A percentile compares a stretch with the other conserved stretches of the same genome.
phyloP scores from a whole-genome alignment of 2,797 vertebrate genomes.

The Dallia pectoralis region DNA sequence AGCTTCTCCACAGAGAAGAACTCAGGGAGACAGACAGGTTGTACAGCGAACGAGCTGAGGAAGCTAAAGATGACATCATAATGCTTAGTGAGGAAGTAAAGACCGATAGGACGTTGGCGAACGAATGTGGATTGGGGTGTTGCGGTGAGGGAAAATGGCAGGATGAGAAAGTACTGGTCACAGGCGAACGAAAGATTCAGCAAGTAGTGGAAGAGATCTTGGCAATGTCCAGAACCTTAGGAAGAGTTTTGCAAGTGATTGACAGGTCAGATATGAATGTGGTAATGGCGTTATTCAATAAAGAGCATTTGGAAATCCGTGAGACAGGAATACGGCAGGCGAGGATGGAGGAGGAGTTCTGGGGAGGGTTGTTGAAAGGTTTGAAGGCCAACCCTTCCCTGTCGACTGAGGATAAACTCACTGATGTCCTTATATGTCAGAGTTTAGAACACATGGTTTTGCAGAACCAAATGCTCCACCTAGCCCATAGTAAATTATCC shows the following conservation, averaged over 20 bases:
- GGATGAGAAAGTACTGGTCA: not conserved
- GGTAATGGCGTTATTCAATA: constrained; percentile 13
- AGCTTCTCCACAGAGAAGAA: constrained; percentile 42
- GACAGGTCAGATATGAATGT: constrained; percentile 36
- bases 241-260: constrained; percentile 51
- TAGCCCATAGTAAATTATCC: constrained; percentile 27
- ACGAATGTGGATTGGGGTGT: not conserved
- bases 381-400: constrained; percentile 24
- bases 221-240: constrained; percentile 45
- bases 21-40: constrained; percentile 36
- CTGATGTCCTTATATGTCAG: constrained; percentile 31
- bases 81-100: constrained; percentile 36
- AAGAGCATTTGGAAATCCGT: constrained; percentile 20
- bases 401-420: constrained; percentile 18
- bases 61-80: constrained; percentile 28
- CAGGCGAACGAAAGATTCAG: constrained; percentile 47
- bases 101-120: constrained; percentile 11
- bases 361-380: constrained; percentile 44
- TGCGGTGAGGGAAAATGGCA: not conserved
- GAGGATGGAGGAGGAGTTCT: constrained; percentile 56
- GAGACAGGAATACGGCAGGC: constrained; percentile 31
- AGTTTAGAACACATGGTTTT: constrained; percentile 38
- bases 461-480: constrained; percentile 54
- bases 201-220: constrained; percentile 45
- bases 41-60: constrained; percentile 15